phyloP scores from a whole-genome alignment of 2,797 vertebrate species.

The Muscicapa striata region DNA sequence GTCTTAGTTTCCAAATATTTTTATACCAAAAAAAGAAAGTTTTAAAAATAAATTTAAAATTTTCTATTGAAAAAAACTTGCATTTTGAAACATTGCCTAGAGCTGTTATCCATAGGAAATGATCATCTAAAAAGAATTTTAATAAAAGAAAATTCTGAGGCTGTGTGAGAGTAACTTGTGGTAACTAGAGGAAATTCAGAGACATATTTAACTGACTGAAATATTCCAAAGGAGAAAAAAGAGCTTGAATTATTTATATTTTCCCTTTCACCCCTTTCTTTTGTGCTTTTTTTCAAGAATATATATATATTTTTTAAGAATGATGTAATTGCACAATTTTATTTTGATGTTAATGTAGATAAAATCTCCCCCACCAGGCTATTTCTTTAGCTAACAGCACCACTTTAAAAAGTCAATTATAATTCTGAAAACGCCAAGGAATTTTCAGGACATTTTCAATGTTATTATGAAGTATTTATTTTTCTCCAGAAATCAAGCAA shows the following conservation, averaged over 20 bases:
- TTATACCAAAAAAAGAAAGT: neutral
- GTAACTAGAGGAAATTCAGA: neutral
- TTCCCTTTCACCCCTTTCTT: neutral
- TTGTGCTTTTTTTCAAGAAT: neutral
- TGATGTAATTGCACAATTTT: neutral
- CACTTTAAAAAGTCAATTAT: neutral
- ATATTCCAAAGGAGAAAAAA: neutral
- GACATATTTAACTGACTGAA: neutral
- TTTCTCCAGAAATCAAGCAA: neutral
- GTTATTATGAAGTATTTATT: neutral
- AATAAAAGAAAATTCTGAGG: neutral
- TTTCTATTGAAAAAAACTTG: neutral
- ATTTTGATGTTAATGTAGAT: neutral
- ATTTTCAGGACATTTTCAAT: neutral
- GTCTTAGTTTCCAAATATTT: neutral
- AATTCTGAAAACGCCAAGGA: neutral
- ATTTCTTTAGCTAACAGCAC: neutral
- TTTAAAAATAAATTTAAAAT: neutral
- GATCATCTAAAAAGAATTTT: neutral
- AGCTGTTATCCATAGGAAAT: neutral
- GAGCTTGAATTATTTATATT: neutral
- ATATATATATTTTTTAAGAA: accelerated
- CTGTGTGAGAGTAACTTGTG: neutral
- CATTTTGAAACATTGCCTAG: neutral
- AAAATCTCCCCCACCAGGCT: accelerated